A percentile compares a stretch with the other conserved stretches of the same genome.
Evolutionary conservation across 2,888 invertebrate species (phyloP).

Genomic region (Orchestes rusci): DNA sequence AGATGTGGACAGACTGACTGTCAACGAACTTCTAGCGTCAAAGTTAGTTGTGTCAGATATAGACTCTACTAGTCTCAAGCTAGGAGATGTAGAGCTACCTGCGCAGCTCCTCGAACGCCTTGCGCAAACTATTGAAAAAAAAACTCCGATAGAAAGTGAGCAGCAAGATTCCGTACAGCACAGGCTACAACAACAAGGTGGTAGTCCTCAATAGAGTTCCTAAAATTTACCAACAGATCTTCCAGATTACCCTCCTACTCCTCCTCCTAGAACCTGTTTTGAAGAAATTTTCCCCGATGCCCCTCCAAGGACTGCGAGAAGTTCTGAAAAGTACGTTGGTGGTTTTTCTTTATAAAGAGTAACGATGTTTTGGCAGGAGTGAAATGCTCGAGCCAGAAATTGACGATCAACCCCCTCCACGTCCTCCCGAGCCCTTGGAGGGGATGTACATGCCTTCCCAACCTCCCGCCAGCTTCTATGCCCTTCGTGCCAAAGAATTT

Average conservation of each 20-base stretch:
- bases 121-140: too few relatives aligned
- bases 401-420: constrained; percentile 38
- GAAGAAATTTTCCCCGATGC: constrained; percentile 16
- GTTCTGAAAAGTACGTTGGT: too few relatives aligned
- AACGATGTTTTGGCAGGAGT: too few relatives aligned
- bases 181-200: too few relatives aligned
- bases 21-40: constrained; percentile 70
- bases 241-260: constrained; percentile 18
- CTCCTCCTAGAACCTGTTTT: constrained; percentile 19
- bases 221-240: too few relatives aligned
- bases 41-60: constrained; percentile 76
- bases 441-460: constrained; percentile 39
- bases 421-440: constrained; percentile 42
- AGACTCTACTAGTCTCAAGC: constrained; percentile 50
- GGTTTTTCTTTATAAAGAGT: too few relatives aligned
- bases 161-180: too few relatives aligned
- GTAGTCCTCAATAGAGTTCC: too few relatives aligned
- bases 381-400: constrained; percentile 33
- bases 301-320: too few relatives aligned
- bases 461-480: constrained; percentile 42
- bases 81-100: constrained; percentile 62
- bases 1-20: constrained; percentile 71
- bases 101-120: constrained; percentile 62
- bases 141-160: constrained; percentile 37
- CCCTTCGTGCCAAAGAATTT: constrained; percentile 37